Base-by-base conservation (phyloP, 2,888 invertebrate species). In the Leptinotarsa peninsularis region DNA sequence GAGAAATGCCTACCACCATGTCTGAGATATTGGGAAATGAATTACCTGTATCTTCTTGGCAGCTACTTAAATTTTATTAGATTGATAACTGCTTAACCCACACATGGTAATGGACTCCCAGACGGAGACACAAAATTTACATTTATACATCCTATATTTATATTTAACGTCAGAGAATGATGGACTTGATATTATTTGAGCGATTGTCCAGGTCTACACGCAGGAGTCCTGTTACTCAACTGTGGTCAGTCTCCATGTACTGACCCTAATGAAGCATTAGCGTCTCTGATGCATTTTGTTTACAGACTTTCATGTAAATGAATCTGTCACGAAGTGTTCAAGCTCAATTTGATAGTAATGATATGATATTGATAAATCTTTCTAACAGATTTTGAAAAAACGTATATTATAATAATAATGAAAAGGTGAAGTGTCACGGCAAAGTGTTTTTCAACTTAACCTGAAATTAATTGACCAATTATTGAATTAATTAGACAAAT, bases 101-200 rank as follows among this genome's bases (percentile, higher is more conserved):
- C 63, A 43, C 63, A 63, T 54, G 56, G 72, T 72, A 74, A 73
- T 72, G 72, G 66, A 58, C 70, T 67, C 69, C 49, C 69, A 74
- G 76, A 74, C 74, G 73, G 68, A 50, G 80, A 81, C 79, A 81
- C 76, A 73, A 72, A 74, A 79, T 81, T 78, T 81, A 80, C 81
- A 81, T 81, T 77, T 43, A 63, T 63, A 10, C n/a, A 33, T 80
- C 77, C 73, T 33, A 71, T 74, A 71, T 69, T 58, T 58, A 58
- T 58, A 58, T 58, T 58, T 18, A 58, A 70, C 43, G 73, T 73
- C 74, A 77, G 77, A 80, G 82, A 82, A 81, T 82, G 81, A 83
- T 83, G 81, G 78, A 71, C 76, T 79, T 79, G 78, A 83, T 83
- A 81, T 77, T 78, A 78, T 80, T 80, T 79, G 79, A 80, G 76